Conservation (phyloP, 1,140 invertebrate genomes). For the Augochlora pura region DNA sequence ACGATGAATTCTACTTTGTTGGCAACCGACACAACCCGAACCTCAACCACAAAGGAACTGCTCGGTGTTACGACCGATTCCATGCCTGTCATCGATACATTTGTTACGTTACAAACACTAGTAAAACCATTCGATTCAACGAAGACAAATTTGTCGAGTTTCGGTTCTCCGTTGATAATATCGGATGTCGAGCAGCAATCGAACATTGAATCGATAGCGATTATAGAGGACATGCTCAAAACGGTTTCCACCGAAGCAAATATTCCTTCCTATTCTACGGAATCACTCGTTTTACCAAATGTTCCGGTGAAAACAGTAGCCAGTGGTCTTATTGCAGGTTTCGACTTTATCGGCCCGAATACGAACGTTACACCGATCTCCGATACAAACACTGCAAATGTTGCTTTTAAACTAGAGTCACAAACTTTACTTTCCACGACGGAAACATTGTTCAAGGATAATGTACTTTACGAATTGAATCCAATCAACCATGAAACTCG, state of each 20-base stretch:
- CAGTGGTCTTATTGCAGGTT: constrained; percentile 4
- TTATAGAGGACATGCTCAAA: constrained; percentile 9
- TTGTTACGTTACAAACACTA: no score
- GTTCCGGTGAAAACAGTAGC: constrained; percentile 18
- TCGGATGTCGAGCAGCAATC: not conserved
- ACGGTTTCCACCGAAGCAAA: not conserved
- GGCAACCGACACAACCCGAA: not conserved
- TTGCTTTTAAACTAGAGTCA: not conserved
- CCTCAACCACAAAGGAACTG: no score
- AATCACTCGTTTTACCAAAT: not conserved
- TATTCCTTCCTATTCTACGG: not conserved
- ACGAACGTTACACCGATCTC: not conserved
- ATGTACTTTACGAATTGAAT: no score
- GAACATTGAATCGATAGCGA: not conserved
- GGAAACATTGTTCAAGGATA: not conserved
- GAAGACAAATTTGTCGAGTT: not conserved
- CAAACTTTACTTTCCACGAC: not conserved
- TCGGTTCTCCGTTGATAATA: not conserved
- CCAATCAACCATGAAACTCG: not conserved
- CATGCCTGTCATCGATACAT: not conserved
- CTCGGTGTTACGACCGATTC: no score
- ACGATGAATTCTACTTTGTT: no score
- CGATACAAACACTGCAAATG: no score
- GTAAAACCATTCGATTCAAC: not conserved
- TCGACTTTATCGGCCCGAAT: not conserved